These are phyloP conservation scores for Stegodyphus mimosarum DNA, from an alignment of 1,140 invertebrate genomes.

Conservation along the genomic window DNA sequence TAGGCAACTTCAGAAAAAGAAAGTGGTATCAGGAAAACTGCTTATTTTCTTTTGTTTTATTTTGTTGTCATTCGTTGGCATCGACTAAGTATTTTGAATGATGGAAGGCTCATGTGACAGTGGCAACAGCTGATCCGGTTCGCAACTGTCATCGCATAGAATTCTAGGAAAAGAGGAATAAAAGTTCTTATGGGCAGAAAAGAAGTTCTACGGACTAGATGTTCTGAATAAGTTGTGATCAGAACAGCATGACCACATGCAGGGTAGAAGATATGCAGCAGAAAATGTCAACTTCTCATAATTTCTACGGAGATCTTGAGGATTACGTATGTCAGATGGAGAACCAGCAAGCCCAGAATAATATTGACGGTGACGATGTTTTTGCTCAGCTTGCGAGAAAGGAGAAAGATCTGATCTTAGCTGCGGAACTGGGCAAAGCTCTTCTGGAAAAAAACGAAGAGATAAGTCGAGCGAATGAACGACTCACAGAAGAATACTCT, in stretches of 20 bases:
- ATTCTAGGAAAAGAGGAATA: background rate
- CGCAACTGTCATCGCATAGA: background rate
- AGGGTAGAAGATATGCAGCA: conserved; percentile 53
- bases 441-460: conserved; percentile 94
- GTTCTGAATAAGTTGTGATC: background rate
- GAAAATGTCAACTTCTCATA: conserved; percentile 19
- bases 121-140: background rate
- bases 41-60: too few species aligned
- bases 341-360: conserved; percentile 64
- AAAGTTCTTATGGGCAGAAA: background rate
- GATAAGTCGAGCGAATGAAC: conserved; percentile 86
- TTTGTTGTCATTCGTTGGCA: background rate
- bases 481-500: conserved; percentile 87
- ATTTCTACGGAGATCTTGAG: conserved; percentile 68
- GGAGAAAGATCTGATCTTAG: conserved; percentile 90
- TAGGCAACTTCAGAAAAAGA: too few species aligned
- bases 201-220: background rate
- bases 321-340: conserved; percentile 74
- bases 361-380: conserved; percentile 75
- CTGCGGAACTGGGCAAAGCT: conserved; percentile 94
- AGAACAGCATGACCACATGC: conserved; percentile 57
- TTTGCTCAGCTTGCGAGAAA: conserved; percentile 88
- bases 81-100: background rate
- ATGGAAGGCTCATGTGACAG: background rate
- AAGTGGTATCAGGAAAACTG: too few species aligned